Base-by-base conservation (phyloP, 1,140 invertebrate genomes). In the Wiebesia pumilae region DNA sequence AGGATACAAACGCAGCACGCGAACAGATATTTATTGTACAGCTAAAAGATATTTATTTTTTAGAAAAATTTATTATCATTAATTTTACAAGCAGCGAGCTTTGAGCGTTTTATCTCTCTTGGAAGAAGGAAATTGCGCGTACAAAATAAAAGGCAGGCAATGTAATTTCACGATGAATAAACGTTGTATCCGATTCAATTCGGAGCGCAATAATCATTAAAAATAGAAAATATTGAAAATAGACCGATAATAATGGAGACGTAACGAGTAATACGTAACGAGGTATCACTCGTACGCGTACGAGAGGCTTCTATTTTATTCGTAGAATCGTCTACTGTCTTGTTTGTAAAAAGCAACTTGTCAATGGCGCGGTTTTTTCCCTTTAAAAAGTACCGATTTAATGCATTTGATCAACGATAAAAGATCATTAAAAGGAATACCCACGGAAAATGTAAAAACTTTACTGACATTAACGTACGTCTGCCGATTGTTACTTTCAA, bases 11-110 rank as follows among this genome's bases (percentile, higher is more conserved):
- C 27, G 27, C 24, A 47, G 10, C 21, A 30, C 3, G n/a, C 3
- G 30, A 27, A n/a, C n/a, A n/a, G n/a, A n/a, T n/a, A n/a, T n/a
- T n/a, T n/a, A n/a, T n/a, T n/a, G n/a, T 38, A 10, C 38, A 19
- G 30, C 30, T 3, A 54, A 71, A 69, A 71, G 40, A 40, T 47
- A 58, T 73, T 38, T 35, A 77, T 47, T 84, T 30, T 30, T 35
- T 3, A 33, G 54, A 77, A 58, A 77, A 78, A 77, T 79, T 78
- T 79, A 84, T 84, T 79, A 69, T 65, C 51, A 85, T 80, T 80
- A n/a, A 85, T 80, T 71, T 71, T 43, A 16, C 58, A 38, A 54
- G 38, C 43, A 27, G 3, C 69, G 47, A 33, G 40, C 62, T 54
- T 54, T 16, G 51, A 54, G 19, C 19, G 19, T 54, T 54, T 54